Evolutionary conservation across 2,797 vertebrate species (phyloP), one percentile per base, ranked within the genome.

Genomic region (Tadarida brasiliensis): DNA sequence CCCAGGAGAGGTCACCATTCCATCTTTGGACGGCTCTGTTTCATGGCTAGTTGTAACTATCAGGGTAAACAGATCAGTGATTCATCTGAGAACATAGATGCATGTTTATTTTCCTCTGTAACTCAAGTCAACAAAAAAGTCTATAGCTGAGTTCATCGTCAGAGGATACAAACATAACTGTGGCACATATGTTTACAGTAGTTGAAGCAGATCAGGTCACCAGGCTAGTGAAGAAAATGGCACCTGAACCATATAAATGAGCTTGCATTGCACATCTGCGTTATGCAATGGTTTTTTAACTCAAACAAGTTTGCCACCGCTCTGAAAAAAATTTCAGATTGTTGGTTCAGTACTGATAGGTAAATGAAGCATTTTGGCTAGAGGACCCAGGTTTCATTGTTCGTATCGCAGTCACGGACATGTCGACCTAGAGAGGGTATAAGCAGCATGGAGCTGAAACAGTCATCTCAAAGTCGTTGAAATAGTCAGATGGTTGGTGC

Each of bases 121-220:
- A 97, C 22, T 59, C 44, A 81, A 89, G 77, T 76, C 94, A 94
- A 71, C 26, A 89, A 71, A 19, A 95, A 76, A 68, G 65, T 74
- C 71, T 91, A 20, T 28, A 68, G 90, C 47, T 17, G 51, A 80
- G 51, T 59, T 68, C 44, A 80, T 76, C 49, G 20, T 56, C 71
- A 90, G 19, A 54, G 11, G 30, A 3, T n/a, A 65, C 17, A 80
- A 67, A 83, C 44, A 47, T 57, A 80, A 76, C 44, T 28, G 15
- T 63, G 51, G 47, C 67, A 22, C 12, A 6, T 44, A 44, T 71
- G 65, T 94, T 92, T 94, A 74, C 85, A 85, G 54, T 70, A 44
- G 11, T 44, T 87, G 49, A 85, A 89, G 68, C 51, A 65, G 35
- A 56, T 67, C 63, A 39, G 24, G 61, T 82, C 81, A 56, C 35